phyloP scores from a whole-genome alignment of 30 jellyfish, hydroid and myxozoan species.

The Phacellophora camtschatica region DNA sequence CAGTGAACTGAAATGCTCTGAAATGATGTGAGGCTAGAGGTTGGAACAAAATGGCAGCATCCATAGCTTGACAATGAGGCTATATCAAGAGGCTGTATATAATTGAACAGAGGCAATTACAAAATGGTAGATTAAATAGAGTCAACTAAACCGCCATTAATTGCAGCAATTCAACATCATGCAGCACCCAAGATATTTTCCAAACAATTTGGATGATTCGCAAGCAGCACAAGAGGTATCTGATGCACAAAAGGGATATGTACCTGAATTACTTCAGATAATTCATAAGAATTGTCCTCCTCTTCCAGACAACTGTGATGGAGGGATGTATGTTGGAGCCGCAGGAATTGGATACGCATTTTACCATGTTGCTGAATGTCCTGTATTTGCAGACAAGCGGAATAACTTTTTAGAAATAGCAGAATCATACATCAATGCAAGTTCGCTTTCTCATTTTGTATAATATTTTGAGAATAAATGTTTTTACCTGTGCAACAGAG shows the following conservation, averaged over 20 bases:
- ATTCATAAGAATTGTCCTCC: conserved; percentile 94
- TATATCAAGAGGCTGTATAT: neutral
- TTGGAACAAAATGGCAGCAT: neutral
- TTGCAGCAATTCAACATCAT: neutral
- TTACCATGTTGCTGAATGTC: conserved; percentile 95
- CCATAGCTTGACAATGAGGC: conserved; percentile 5
- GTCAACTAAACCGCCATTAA: neutral
- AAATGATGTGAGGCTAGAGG: neutral
- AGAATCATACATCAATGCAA: conserved; percentile 84
- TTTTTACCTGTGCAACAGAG: too few species aligned
- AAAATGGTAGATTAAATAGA: neutral
- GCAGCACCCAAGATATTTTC: conserved; percentile 97
- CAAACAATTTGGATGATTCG: conserved; percentile 73
- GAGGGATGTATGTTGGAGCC: conserved; percentile 97
- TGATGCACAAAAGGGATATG: conserved; percentile 88
- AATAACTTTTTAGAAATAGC: conserved; percentile 75
- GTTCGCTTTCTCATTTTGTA: too few species aligned
- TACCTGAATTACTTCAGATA: conserved; percentile 84
- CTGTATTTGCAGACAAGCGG: conserved; percentile 82
- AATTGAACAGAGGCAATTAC: neutral
- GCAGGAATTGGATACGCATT: conserved; percentile 98
- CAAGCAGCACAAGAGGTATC: conserved; percentile 81
- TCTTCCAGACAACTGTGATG: conserved; percentile 89
- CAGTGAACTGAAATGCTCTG: neutral
- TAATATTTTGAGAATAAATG: too few species aligned